Evolutionary conservation across 2,797 vertebrate genomes (phyloP), one percentile per base, ranked within the genome.

Genomic region (Pristis pectinata): DNA sequence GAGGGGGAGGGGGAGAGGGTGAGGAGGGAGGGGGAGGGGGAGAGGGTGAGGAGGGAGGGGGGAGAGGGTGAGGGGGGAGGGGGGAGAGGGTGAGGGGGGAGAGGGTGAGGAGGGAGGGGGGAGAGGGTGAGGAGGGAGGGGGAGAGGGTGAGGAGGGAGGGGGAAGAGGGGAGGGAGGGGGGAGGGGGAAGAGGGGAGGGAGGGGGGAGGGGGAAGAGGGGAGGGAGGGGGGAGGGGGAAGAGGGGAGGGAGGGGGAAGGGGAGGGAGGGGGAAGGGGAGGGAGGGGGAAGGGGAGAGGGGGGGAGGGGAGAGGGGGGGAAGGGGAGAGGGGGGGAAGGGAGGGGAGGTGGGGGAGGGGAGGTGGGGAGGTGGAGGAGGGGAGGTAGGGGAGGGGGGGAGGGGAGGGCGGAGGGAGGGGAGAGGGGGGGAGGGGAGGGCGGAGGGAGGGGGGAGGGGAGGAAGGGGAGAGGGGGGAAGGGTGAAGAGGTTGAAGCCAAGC

Each of bases 381-480:
- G 7, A 22, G 3, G n/a, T 95, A 95, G 96, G 93, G 70, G 41
- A 11, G 64, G 34, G 70, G 77, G 70, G 53, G 53, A 67, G 27
- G n/a, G 49, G 59, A n/a, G 72, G 59, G 70, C 56, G 70, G 27
- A 61, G 89, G 79, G 94, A 95, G 95, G 95, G 96, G 95, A 95
- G 95, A 95, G 95, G 95, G 95, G 95, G 95, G 95, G 92, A 93
- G 93, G 95, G 94, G 94, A 0, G 92, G n/a, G 27, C 13, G 61
- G 79, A 41, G 76, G 53, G 56, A 15, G 27, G 24, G 19, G 15
- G 30, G 41, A 74, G 56, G 0, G 34, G 41, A 7, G 91, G 15
- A 24, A 92, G 37, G 37, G 67, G 93, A 41, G 67, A 41, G 44
- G 19, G n/a, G 49, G 17, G 34, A 72, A 44, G 41, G 44, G 4